These are phyloP conservation scores for Vulpes vulpes DNA, from an alignment of 2,113 vertebrate species.

Conservation along the genomic window DNA sequence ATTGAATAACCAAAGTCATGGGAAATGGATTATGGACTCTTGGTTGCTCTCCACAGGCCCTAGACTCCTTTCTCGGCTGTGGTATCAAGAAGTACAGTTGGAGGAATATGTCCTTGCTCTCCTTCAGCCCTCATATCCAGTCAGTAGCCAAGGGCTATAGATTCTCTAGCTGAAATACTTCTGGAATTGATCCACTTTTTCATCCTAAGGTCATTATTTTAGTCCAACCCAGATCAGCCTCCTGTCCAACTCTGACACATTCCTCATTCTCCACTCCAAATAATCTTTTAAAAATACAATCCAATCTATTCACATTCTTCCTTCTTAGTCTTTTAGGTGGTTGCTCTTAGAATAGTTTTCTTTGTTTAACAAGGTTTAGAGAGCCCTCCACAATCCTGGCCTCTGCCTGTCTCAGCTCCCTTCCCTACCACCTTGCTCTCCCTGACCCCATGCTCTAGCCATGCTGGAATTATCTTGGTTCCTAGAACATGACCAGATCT, in stretches of 20 bases:
- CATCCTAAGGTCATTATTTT: background rate
- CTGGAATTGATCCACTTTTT: background rate
- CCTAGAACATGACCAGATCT: background rate
- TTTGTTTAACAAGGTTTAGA: background rate
- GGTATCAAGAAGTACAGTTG: background rate
- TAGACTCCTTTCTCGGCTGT: background rate
- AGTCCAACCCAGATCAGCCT: background rate
- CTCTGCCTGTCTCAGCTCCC: background rate
- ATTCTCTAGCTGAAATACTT: background rate
- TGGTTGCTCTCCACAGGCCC: background rate
- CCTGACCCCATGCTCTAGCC: background rate
- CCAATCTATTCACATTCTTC: background rate
- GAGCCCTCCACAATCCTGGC: background rate
- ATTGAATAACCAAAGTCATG: background rate
- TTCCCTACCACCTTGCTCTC: rapidly evolving
- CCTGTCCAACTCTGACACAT: background rate
- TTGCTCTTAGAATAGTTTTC: background rate
- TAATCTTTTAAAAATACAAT: background rate
- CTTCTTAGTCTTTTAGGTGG: background rate
- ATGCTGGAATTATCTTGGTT: background rate
- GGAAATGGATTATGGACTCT: background rate
- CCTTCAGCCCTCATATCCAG: background rate
- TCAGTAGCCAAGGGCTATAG: background rate
- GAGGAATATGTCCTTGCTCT: background rate
- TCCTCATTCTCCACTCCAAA: background rate